Conservation (phyloP, 2,888 invertebrate species). For the Oconnorella tubifera region DNA sequence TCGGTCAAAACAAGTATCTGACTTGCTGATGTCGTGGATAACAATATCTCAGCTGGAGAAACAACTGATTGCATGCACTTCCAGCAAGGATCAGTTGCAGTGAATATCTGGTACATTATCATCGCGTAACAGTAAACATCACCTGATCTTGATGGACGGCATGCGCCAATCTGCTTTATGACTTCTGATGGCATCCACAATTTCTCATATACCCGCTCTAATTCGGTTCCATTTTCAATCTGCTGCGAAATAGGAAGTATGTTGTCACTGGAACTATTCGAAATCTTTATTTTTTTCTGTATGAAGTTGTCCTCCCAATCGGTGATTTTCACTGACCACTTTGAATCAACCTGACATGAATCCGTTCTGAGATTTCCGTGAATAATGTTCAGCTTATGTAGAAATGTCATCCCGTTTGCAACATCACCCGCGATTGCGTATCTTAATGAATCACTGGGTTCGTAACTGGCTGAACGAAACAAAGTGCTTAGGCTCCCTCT, state of each 20-base stretch:
- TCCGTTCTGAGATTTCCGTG: conserved; percentile 47
- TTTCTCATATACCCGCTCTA: conserved; percentile 15
- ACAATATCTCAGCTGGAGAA: too few species aligned
- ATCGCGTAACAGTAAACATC: conserved; percentile 47
- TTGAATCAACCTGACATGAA: conserved; percentile 45
- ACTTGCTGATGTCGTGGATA: not conserved
- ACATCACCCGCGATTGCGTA: conserved; percentile 23
- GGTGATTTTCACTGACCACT: conserved; percentile 48
- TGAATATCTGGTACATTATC: conserved; percentile 46
- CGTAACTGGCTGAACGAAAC: conserved; percentile 42
- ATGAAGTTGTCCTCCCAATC: conserved; percentile 46
- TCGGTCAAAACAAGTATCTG: not conserved
- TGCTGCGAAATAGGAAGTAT: not conserved
- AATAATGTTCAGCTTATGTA: conserved; percentile 44
- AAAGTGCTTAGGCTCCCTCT: conserved; percentile 45
- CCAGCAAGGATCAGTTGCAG: conserved; percentile 42
- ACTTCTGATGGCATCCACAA: conserved; percentile 42
- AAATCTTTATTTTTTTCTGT: conserved; percentile 9
- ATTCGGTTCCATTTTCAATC: not conserved
- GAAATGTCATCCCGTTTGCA: conserved; percentile 41
- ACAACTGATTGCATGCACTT: conserved; percentile 35
- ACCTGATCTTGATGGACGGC: conserved; percentile 29
- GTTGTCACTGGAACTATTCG: not conserved
- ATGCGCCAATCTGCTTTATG: conserved; percentile 33
- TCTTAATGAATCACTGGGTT: conserved; percentile 37